Percentiles rank a stretch among this genome's conserved stretches.
phyloP scores from a whole-genome alignment of 2,888 invertebrate species.

The Erannis defoliaria region DNA sequence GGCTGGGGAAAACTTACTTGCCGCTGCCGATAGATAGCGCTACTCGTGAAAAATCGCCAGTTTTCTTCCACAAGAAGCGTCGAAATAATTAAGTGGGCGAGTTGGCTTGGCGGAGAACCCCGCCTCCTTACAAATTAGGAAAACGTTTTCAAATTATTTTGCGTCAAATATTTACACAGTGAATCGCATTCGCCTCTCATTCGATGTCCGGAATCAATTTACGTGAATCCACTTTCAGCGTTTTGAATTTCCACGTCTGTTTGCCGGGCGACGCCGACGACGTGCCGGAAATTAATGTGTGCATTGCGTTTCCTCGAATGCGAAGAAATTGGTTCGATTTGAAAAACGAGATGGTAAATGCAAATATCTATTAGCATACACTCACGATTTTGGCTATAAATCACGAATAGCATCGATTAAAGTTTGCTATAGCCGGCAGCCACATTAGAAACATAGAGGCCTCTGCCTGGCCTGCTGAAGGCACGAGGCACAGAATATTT shows the following conservation, averaged over 20 bases:
- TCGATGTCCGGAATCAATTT: conserved; percentile 82
- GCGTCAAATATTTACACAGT: conserved; percentile 75
- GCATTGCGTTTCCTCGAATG: conserved; percentile 67
- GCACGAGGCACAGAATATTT: too few relatives aligned
- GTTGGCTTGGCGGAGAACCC: conserved; percentile 38
- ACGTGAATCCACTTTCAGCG: conserved; percentile 68
- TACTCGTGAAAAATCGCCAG: conserved; percentile 43
- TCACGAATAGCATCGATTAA: conserved; percentile 62
- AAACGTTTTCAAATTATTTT: conserved; percentile 79
- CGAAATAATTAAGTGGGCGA: conserved; percentile 59
- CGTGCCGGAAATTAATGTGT: conserved; percentile 82
- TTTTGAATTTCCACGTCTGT: conserved; percentile 74
- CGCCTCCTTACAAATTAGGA: conserved; percentile 73
- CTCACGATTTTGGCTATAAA: conserved; percentile 35
- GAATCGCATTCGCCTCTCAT: conserved; percentile 65
- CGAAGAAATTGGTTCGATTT: conserved; percentile 59
- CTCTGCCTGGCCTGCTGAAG: too few relatives aligned
- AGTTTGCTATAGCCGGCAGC: conserved; percentile 36
- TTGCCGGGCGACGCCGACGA: conserved; percentile 58
- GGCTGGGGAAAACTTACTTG: conserved; percentile 50
- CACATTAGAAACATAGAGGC: too few relatives aligned
- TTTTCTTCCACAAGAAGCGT: conserved; percentile 45
- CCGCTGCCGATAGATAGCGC: conserved; percentile 71
- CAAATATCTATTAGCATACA: conserved; percentile 65
- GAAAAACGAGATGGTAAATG: conserved; percentile 57